Evolutionary conservation across 2,113 vertebrate species (phyloP).

Genomic region (Ia io): DNA sequence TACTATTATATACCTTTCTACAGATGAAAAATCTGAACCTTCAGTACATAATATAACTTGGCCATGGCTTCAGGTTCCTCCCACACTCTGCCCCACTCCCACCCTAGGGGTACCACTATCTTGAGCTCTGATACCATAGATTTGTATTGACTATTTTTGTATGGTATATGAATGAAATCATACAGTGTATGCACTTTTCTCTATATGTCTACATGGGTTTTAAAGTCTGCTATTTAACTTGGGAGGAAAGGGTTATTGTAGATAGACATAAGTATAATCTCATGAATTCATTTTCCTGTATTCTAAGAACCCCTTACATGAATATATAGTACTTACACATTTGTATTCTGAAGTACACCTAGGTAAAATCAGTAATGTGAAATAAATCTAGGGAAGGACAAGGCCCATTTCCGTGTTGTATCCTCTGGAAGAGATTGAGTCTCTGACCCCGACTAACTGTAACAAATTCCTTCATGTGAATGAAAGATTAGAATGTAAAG

Average conservation of each 20-base stretch:
- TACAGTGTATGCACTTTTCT: neutral
- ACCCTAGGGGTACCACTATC: neutral
- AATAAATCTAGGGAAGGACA: neutral
- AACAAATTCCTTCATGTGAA: constrained; percentile 25
- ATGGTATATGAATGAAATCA: neutral
- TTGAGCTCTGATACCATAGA: neutral
- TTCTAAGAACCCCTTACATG: neutral
- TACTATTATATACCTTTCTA: neutral
- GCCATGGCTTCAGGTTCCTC: neutral
- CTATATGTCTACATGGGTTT: neutral
- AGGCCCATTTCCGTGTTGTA: neutral
- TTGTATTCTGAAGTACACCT: neutral
- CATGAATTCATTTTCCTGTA: neutral
- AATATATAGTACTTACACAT: neutral
- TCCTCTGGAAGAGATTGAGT: neutral
- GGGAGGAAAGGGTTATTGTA: neutral
- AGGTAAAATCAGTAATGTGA: neutral
- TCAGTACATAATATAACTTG: neutral
- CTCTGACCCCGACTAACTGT: neutral
- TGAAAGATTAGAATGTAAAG: constrained; percentile 25
- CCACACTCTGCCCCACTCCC: neutral
- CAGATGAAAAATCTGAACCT: neutral
- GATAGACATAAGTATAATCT: neutral
- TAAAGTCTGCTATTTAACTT: neutral
- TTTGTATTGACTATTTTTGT: neutral